Evolutionary conservation across 2,797 vertebrate species (phyloP).

Genomic region (Falco cherrug): DNA sequence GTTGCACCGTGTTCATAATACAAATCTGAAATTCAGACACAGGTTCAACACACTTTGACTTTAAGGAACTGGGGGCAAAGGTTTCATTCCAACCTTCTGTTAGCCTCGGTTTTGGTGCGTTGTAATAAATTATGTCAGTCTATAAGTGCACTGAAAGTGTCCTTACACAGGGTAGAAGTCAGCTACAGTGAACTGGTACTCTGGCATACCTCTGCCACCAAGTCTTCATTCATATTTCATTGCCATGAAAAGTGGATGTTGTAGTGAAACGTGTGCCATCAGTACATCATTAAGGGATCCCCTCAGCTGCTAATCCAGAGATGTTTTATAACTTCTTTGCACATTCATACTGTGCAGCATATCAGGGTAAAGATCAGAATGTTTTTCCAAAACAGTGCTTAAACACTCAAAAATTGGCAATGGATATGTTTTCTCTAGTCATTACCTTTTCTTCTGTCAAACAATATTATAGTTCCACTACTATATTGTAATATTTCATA

Average conservation of each 20-base stretch:
- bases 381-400: background rate
- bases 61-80: background rate
- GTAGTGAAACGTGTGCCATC: background rate
- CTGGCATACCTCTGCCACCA: background rate
- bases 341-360: background rate
- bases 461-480: background rate
- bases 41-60: background rate
- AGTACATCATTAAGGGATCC: background rate
- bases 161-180: background rate
- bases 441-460: background rate
- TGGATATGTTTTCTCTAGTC: background rate
- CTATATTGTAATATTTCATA: background rate
- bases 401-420: background rate
- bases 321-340: background rate
- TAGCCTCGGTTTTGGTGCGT: background rate
- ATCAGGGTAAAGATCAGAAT: background rate
- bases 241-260: background rate
- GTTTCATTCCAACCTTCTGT: background rate
- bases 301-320: background rate
- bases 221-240: background rate
- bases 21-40: background rate
- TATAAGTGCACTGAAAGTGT: background rate
- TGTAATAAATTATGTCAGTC: background rate
- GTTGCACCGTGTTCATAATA: background rate
- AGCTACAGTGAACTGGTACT: background rate